phyloP scores from a whole-genome alignment of 2,113 vertebrate species.

The Platysternon megacephalum region DNA sequence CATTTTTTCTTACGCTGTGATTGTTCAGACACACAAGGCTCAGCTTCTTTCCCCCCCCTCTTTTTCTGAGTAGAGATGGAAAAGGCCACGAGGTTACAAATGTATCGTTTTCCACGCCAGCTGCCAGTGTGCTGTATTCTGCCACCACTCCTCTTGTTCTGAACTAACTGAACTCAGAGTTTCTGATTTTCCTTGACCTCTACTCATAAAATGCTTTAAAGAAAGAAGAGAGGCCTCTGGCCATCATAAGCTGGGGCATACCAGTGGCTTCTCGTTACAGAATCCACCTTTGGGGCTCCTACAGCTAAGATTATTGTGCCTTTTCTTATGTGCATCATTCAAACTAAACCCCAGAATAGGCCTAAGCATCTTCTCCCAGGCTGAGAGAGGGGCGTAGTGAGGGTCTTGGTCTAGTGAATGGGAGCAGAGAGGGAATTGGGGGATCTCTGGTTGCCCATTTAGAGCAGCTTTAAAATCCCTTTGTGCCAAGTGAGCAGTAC shows the following conservation, averaged over 20 bases:
- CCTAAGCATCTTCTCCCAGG: not conserved
- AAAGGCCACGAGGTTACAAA: not conserved
- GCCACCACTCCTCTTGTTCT: not conserved
- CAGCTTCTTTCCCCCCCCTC: not conserved
- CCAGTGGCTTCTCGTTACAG: not conserved
- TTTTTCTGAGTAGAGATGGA: not conserved
- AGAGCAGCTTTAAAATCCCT: not conserved
- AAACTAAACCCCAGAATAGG: not conserved
- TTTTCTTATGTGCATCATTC: not conserved
- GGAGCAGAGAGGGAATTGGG: not conserved
- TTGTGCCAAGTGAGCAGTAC: not conserved
- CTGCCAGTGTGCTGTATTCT: not conserved
- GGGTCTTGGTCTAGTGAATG: not conserved
- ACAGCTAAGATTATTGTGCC: not conserved
- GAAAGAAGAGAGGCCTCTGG: not conserved
- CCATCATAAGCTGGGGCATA: not conserved
- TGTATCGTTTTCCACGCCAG: not conserved
- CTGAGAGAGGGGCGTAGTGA: fast-evolving
- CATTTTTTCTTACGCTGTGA: fast-evolving
- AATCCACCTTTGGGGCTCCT: not conserved
- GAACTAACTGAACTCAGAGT: not conserved
- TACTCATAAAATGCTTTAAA: not conserved
- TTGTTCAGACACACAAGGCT: fast-evolving
- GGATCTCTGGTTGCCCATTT: not conserved
- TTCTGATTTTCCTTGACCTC: not conserved